Evolutionary conservation across 1,140 invertebrate species (phyloP).

Genomic region (Olivierus martensii): DNA sequence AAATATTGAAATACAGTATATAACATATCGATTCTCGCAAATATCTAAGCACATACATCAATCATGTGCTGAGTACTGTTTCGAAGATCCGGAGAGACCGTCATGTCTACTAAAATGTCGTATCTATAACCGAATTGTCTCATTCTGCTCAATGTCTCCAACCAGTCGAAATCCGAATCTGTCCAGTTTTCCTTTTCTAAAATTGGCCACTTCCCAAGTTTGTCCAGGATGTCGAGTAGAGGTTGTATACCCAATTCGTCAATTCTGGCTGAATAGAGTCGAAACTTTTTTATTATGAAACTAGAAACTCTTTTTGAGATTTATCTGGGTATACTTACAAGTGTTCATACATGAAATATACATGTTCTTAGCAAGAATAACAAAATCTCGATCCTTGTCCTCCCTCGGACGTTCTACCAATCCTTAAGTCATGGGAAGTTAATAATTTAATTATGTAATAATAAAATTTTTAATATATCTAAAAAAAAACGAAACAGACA

Average conservation of each 20-base stretch:
- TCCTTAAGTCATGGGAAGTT: slow-evolving; percentile 3
- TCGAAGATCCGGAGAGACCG: slow-evolving; percentile 73
- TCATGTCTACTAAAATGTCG: slow-evolving; percentile 83
- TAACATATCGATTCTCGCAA: slow-evolving; percentile 11
- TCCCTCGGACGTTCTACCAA: slow-evolving; percentile 21
- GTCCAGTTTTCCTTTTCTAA: slow-evolving; percentile 62
- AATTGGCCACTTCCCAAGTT: slow-evolving; percentile 80
- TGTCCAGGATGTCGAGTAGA: slow-evolving; percentile 48
- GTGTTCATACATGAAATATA: slow-evolving; percentile 76
- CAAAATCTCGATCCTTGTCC: slow-evolving; percentile 50
- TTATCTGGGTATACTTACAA: slow-evolving; percentile 40
- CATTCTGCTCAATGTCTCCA: slow-evolving; percentile 64
- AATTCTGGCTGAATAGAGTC: slow-evolving; percentile 12
- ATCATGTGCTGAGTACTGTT: slow-evolving; percentile 65
- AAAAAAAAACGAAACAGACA: no score
- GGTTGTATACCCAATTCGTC: slow-evolving; percentile 33
- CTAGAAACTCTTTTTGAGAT: no score
- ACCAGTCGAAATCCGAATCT: slow-evolving; percentile 56
- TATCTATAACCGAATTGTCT: slow-evolving; percentile 63
- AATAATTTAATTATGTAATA: no score
- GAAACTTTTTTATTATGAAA: no score
- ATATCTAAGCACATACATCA: slow-evolving; percentile 52
- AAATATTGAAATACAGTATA: not conserved
- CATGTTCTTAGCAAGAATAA: slow-evolving; percentile 56
- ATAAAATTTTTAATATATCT: no score